A percentile compares a stretch with the other conserved stretches of the same genome.
Evolutionary conservation across 2,888 invertebrate species (phyloP).

Genomic region (Pocota personata): DNA sequence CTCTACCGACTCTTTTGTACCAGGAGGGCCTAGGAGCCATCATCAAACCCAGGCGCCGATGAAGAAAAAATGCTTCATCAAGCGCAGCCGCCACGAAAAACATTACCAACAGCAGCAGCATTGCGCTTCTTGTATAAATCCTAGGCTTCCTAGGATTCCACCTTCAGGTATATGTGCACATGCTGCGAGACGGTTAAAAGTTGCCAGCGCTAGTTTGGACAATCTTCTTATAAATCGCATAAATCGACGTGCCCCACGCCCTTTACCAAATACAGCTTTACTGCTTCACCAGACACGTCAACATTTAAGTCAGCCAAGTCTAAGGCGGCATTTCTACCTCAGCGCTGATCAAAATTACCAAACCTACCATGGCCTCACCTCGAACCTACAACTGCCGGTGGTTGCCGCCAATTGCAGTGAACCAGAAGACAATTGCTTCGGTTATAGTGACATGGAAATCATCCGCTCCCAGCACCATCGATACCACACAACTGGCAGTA

Average conservation of each 20-base stretch:
- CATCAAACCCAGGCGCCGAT: background rate
- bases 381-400: background rate
- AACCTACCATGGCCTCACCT: constrained; percentile 26
- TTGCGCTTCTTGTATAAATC: background rate
- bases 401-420: constrained; percentile 33
- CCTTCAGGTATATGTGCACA: constrained; percentile 19
- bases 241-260: background rate
- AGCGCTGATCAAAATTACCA: constrained; percentile 37
- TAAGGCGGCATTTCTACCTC: constrained; percentile 10
- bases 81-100: constrained; percentile 26
- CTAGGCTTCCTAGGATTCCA: background rate
- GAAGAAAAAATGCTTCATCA: constrained; percentile 30
- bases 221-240: background rate
- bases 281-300: constrained; percentile 31
- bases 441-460: constrained; percentile 44
- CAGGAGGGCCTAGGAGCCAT: background rate
- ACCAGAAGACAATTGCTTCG: constrained; percentile 40
- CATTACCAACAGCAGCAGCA: constrained; percentile 6
- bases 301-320: constrained; percentile 45
- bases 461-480: constrained; percentile 19
- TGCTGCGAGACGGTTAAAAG: constrained; percentile 11
- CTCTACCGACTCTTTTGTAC: constrained; percentile 40
- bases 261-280: background rate
- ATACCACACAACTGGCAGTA: constrained; percentile 43
- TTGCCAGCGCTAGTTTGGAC: constrained; percentile 41